phyloP scores from a whole-genome alignment of 1,140 invertebrate genomes.

The Brachionus paranguensis region DNA sequence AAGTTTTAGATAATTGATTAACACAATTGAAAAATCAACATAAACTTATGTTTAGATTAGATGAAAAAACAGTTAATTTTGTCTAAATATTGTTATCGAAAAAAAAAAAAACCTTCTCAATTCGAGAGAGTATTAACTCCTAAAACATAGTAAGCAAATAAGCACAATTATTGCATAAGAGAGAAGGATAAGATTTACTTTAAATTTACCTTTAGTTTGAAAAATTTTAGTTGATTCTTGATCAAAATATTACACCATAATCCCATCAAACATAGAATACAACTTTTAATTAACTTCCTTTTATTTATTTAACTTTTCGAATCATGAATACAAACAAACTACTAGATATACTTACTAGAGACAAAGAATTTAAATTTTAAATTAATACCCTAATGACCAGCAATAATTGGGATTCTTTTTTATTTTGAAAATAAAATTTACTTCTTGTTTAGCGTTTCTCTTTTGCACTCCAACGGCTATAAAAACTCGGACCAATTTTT shows the following conservation, averaged over 20 bases:
- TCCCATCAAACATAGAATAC: background rate
- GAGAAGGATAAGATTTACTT: background rate
- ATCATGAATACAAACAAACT: constrained; percentile 1
- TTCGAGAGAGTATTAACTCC: background rate
- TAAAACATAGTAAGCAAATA: background rate
- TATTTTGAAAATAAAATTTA: background rate
- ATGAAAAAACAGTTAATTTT: background rate
- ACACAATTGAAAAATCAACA: background rate
- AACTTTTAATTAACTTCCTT: background rate
- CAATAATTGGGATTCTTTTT: background rate
- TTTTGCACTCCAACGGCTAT: background rate
- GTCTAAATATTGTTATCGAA: background rate
- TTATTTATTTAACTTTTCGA: constrained; percentile 9
- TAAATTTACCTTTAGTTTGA: constrained; percentile 4
- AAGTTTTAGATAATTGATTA: background rate
- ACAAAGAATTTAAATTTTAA: constrained; percentile 4
- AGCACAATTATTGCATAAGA: background rate
- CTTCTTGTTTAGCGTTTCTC: background rate
- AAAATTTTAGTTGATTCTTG: background rate
- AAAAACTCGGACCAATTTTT: background rate
- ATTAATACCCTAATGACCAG: constrained; percentile 1
- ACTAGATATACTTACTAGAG: background rate
- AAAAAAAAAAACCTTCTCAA: background rate
- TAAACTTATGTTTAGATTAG: background rate
- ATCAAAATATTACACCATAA: background rate